Evolutionary conservation across 2,797 vertebrate species (phyloP).

Genomic region (Schizothorax lantsangensis): DNA sequence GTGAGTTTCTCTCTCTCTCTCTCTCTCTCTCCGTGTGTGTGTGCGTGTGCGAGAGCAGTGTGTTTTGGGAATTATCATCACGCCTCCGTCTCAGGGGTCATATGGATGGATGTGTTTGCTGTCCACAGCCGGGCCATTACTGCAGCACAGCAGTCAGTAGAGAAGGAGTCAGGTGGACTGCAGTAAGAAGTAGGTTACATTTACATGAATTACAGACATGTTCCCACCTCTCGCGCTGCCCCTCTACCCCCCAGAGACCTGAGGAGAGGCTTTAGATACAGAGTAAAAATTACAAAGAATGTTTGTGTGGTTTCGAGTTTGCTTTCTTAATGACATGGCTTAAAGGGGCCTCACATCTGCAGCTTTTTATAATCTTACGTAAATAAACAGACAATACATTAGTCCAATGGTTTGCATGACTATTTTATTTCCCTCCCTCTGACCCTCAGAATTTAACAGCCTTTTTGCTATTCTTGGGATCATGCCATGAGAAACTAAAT

Average conservation of each 20-base stretch:
- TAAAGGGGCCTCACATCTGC: neutral
- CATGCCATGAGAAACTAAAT: neutral
- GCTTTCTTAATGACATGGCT: slow-evolving; percentile 1
- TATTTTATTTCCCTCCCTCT: neutral
- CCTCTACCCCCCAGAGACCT: slow-evolving; percentile 27
- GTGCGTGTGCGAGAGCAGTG: slow-evolving; percentile 5
- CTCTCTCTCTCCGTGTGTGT: neutral
- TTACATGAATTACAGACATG: slow-evolving; percentile 59
- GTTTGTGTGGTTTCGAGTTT: neutral
- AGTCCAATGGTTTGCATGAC: neutral
- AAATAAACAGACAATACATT: slow-evolving; percentile 4
- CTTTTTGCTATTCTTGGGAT: slow-evolving; percentile 19
- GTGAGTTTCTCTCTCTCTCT: neutral
- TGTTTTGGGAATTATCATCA: slow-evolving; percentile 51
- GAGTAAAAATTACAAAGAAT: slow-evolving; percentile 49
- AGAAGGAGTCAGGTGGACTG: slow-evolving; percentile 42
- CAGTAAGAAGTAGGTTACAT: slow-evolving; percentile 58
- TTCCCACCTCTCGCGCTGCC: slow-evolving; percentile 25
- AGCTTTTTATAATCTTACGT: neutral
- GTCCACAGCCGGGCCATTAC: slow-evolving; percentile 49
- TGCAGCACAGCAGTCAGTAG: slow-evolving; percentile 35
- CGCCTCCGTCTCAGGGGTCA: slow-evolving; percentile 53
- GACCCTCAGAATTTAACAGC: neutral
- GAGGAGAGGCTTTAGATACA: slow-evolving; percentile 37
- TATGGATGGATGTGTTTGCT: slow-evolving; percentile 46